A percentile compares a stretch with the other conserved stretches of the same genome.
phyloP scores from a whole-genome alignment of 2,113 vertebrate species.

The Protobothrops mucrosquamatus region DNA sequence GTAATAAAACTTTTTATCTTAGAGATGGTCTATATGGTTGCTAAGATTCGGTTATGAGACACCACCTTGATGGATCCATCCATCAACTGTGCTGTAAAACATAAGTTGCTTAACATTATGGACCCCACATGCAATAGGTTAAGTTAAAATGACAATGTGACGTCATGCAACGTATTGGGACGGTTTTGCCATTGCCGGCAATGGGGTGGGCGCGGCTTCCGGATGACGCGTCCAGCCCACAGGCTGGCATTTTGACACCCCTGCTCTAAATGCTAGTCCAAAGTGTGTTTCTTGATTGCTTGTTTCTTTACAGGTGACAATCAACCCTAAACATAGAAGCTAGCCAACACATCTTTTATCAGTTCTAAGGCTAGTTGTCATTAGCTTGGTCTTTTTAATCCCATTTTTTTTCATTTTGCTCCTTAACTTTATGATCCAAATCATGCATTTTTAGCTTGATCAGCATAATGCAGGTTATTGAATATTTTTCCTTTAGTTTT shows the following conservation, averaged over 20 bases:
- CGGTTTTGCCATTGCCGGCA: too few relatives aligned
- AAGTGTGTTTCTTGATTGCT: neutral
- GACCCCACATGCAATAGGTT: neutral
- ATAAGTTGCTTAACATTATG: neutral
- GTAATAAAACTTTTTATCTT: neutral
- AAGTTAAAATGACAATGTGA: neutral
- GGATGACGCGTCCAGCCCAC: too few relatives aligned
- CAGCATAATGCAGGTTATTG: neutral
- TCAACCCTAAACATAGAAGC: neutral
- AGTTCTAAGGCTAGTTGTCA: neutral
- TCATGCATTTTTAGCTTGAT: neutral
- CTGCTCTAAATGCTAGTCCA: neutral
- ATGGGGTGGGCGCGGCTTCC: too few relatives aligned
- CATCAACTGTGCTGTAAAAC: neutral
- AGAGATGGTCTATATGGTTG: neutral
- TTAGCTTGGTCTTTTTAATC: neutral
- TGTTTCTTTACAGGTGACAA: neutral
- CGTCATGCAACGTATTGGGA: too few relatives aligned
- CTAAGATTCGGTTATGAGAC: neutral
- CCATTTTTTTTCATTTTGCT: neutral
- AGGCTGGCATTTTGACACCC: too few relatives aligned
- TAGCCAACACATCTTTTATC: neutral
- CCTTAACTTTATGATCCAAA: neutral
- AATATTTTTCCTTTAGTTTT: neutral
- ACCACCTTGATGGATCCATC: neutral